These are phyloP conservation scores for Antechinus stuartii DNA, from an alignment of 2,113 vertebrate genomes.

Conservation along the genomic window DNA sequence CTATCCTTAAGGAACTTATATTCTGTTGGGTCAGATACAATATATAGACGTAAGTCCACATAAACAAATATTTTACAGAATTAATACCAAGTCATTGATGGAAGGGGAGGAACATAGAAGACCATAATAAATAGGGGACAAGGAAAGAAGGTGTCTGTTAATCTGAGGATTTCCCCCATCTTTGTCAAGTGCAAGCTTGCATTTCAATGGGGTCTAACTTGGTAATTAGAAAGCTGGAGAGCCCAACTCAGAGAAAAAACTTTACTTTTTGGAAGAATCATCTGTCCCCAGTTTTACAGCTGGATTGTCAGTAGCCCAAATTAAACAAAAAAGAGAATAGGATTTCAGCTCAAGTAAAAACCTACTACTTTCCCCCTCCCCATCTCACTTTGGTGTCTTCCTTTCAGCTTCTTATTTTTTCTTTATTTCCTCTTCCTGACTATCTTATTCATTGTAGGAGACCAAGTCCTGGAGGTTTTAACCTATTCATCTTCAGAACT, in stretches of 20 bases:
- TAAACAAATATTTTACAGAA: not conserved
- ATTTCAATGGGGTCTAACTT: not conserved
- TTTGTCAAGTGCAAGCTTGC: not conserved
- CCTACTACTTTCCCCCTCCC: not conserved
- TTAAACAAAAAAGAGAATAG: slow-evolving; percentile 17
- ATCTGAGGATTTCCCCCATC: not conserved
- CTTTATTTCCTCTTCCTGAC: slow-evolving; percentile 30
- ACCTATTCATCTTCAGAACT: not conserved
- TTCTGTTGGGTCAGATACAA: not conserved
- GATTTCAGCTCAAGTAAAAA: slow-evolving; percentile 30
- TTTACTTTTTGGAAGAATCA: slow-evolving; percentile 50
- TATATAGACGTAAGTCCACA: not conserved
- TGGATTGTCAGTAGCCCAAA: slow-evolving; percentile 21
- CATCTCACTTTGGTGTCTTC: not conserved
- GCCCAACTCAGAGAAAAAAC: slow-evolving; percentile 7
- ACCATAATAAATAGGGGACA: not conserved
- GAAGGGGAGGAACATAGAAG: not conserved
- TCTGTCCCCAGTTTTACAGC: slow-evolving; percentile 33
- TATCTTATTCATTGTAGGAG: not conserved
- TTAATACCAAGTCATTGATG: not conserved
- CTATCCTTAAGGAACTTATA: not conserved
- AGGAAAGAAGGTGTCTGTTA: not conserved
- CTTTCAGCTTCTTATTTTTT: slow-evolving; percentile 11
- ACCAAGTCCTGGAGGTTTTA: not conserved
- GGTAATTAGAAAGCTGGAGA: not conserved